phyloP scores from a whole-genome alignment of 2,113 vertebrate species.

The Ursus arctos region DNA sequence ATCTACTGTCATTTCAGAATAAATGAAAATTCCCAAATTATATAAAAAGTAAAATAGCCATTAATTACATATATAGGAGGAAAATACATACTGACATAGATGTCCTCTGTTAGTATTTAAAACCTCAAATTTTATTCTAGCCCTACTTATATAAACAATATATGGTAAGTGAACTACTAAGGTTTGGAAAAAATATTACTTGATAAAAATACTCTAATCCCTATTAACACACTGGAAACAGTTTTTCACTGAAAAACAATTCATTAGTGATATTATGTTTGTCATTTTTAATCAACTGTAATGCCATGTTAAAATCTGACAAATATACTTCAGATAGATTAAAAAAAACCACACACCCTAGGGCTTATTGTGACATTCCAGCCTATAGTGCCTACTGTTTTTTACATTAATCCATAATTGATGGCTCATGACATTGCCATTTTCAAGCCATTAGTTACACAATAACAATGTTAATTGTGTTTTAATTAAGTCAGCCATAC shows the following conservation, averaged over 20 bases:
- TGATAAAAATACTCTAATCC: not conserved
- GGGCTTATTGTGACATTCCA: conserved; percentile 51
- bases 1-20: not conserved
- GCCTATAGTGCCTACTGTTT: conserved; percentile 5
- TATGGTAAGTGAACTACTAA: not conserved
- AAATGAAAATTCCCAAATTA: not conserved
- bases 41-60: not conserved
- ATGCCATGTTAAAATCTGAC: conserved; percentile 11
- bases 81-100: not conserved
- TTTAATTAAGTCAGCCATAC: conserved; percentile 60
- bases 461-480: conserved; percentile 70
- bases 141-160: not conserved
- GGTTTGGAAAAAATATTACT: not conserved
- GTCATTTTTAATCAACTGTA: conserved; percentile 53
- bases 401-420: conserved; percentile 67
- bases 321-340: conserved; percentile 53
- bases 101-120: not conserved
- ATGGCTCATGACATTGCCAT: conserved; percentile 55
- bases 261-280: not conserved
- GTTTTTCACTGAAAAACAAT: conserved; percentile 30
- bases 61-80: not conserved
- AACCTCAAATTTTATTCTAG: not conserved
- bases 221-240: not conserved
- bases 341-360: not conserved
- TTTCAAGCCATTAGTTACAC: conserved; percentile 71